A percentile compares a stretch with the other conserved stretches of the same genome.
Evolutionary conservation across 2,797 vertebrate genomes (phyloP).

Genomic region (Acanthis flammea): DNA sequence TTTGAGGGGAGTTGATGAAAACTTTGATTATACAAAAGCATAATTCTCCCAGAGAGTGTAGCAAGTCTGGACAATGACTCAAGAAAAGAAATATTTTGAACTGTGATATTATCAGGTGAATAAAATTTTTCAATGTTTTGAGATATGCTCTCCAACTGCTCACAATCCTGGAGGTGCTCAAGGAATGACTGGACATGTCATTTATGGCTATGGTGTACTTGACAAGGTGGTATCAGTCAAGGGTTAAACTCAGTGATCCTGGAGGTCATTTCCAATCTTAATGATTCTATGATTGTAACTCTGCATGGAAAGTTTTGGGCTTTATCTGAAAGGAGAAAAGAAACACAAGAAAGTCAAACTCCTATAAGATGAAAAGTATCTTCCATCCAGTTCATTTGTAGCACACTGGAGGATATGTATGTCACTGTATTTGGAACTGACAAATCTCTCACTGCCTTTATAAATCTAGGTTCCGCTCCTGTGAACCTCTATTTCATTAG

Average conservation of each 20-base stretch:
- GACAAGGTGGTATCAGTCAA: neutral
- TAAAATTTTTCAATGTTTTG: neutral
- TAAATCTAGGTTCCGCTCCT: neutral
- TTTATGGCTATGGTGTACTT: neutral
- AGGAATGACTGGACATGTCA: neutral
- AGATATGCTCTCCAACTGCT: neutral
- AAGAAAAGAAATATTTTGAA: neutral
- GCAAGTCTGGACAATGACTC: neutral
- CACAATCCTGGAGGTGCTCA: neutral
- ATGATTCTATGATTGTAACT: neutral
- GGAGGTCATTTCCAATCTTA: neutral
- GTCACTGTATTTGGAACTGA: neutral
- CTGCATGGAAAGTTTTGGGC: neutral
- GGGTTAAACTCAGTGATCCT: neutral
- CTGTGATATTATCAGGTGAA: neutral
- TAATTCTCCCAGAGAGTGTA: neutral
- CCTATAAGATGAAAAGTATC: neutral
- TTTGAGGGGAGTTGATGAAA: neutral
- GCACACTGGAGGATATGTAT: neutral
- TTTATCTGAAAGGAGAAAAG: neutral
- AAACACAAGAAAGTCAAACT: neutral
- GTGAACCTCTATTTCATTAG: neutral
- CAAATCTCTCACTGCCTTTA: neutral
- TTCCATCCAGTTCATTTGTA: neutral
- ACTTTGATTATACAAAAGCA: neutral